phyloP scores from a whole-genome alignment of 2,113 vertebrate species.

The Acrocephalus kingi region DNA sequence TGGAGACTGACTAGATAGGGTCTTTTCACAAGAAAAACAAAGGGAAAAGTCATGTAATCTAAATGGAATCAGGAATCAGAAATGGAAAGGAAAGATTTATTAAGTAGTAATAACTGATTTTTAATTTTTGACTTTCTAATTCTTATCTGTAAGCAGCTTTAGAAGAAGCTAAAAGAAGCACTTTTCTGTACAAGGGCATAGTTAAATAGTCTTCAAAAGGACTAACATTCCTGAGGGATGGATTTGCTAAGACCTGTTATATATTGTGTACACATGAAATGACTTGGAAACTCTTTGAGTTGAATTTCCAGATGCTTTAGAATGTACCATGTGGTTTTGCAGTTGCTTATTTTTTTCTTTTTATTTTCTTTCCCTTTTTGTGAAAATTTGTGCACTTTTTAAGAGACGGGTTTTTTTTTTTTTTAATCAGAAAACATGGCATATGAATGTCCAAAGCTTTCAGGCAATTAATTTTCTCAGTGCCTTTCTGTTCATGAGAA shows the following conservation, averaged over 20 bases:
- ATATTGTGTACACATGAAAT: not conserved
- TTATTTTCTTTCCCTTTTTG: not conserved
- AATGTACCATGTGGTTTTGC: not conserved
- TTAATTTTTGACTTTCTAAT: not conserved
- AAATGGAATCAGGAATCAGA: not conserved
- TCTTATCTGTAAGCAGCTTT: not conserved
- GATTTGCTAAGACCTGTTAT: not conserved
- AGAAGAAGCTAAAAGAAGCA: not conserved
- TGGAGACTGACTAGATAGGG: not conserved
- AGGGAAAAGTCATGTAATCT: not conserved
- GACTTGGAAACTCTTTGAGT: not conserved
- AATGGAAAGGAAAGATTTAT: not conserved
- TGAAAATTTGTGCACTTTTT: not conserved
- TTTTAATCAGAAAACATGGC: not conserved
- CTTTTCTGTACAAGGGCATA: not conserved
- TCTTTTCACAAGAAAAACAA: not conserved
- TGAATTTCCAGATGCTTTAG: not conserved
- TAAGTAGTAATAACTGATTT: not conserved
- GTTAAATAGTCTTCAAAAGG: not conserved
- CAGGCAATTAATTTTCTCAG: not conserved
- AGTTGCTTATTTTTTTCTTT: not conserved
- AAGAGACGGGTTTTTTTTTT: not conserved
- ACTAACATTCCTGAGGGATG: not conserved
- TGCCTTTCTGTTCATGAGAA: not conserved
- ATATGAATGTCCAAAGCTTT: not conserved